These are phyloP conservation scores for Anguilla pacifica DNA, from an alignment of 2,797 vertebrate species.

Conservation along the genomic window DNA sequence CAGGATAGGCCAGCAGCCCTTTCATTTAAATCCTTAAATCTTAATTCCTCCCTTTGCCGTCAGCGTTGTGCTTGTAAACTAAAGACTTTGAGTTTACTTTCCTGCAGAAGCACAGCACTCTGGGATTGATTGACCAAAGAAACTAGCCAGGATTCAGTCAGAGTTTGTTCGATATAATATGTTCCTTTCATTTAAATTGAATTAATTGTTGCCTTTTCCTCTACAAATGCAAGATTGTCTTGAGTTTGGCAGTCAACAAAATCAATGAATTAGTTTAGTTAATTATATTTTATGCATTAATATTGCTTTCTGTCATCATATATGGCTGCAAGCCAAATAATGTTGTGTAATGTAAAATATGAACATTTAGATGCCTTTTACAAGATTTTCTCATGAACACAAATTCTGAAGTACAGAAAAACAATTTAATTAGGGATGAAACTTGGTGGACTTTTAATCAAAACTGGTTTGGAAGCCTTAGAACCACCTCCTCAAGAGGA, in stretches of 20 bases:
- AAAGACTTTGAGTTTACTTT: constrained; percentile 1
- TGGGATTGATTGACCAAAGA: neutral
- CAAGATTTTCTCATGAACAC: neutral
- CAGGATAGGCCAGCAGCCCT: neutral
- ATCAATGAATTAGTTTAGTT: neutral
- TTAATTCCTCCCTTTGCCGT: neutral
- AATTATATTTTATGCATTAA: neutral
- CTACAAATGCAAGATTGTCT: neutral
- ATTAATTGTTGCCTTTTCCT: neutral
- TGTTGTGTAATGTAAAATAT: too few relatives aligned
- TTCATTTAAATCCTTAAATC: neutral
- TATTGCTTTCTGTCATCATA: neutral
- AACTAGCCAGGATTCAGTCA: neutral
- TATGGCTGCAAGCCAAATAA: neutral
- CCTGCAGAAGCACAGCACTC: neutral
- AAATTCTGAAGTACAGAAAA: neutral
- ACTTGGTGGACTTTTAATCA: neutral
- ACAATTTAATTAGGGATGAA: neutral
- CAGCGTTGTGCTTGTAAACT: constrained; percentile 24
- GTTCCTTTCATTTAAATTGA: neutral
- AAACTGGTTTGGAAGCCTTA: neutral
- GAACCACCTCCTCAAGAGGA: constrained; percentile 10
- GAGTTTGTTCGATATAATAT: neutral
- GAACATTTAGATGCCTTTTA: neutral
- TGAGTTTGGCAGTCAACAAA: neutral